Evolutionary conservation across 2,888 invertebrate genomes (phyloP).

Genomic region (Drosophila pegasa): DNA sequence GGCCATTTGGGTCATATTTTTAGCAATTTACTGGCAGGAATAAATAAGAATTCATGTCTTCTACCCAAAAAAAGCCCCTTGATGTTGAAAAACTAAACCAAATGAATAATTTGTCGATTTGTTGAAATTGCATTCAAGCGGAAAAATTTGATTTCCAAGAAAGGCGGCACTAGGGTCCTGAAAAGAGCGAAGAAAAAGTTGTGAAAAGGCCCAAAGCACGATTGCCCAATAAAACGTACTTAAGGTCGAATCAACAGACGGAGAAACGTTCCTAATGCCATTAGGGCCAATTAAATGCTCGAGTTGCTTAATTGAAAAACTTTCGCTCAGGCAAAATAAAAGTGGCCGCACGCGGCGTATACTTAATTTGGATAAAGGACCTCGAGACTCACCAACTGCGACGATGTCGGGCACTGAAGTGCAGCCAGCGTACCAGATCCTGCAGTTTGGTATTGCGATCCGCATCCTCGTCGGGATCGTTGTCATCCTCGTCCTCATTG

Average conservation of each 20-base stretch:
- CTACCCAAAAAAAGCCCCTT: not conserved
- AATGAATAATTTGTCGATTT: slow-evolving; percentile 6
- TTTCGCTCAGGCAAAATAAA: slow-evolving; percentile 14
- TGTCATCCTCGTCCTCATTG: slow-evolving; percentile 44
- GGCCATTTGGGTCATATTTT: not conserved
- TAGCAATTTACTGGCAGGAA: not conserved
- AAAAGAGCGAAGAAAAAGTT: not conserved
- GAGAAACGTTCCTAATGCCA: not conserved
- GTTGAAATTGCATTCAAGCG: not conserved
- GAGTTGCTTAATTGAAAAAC: slow-evolving; percentile 48
- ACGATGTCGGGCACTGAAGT: slow-evolving; percentile 66
- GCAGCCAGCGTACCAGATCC: slow-evolving; percentile 79
- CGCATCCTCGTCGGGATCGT: slow-evolving; percentile 58
- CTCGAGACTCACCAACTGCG: slow-evolving; percentile 69
- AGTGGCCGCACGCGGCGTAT: slow-evolving; percentile 40
- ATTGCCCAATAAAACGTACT: slow-evolving; percentile 25
- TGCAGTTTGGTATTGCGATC: slow-evolving; percentile 74
- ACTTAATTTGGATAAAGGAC: slow-evolving; percentile 30
- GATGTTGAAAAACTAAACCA: not conserved
- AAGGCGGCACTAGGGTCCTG: not conserved
- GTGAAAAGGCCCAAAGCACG: not conserved
- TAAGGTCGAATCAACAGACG: slow-evolving; percentile 18
- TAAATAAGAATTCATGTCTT: not conserved
- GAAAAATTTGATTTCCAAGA: not conserved
- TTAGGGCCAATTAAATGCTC: slow-evolving; percentile 45